Percentiles rank a stretch among this genome's conserved stretches.
phyloP scores from a whole-genome alignment of 2,797 vertebrate species.

The Sphenopsis melanotis region DNA sequence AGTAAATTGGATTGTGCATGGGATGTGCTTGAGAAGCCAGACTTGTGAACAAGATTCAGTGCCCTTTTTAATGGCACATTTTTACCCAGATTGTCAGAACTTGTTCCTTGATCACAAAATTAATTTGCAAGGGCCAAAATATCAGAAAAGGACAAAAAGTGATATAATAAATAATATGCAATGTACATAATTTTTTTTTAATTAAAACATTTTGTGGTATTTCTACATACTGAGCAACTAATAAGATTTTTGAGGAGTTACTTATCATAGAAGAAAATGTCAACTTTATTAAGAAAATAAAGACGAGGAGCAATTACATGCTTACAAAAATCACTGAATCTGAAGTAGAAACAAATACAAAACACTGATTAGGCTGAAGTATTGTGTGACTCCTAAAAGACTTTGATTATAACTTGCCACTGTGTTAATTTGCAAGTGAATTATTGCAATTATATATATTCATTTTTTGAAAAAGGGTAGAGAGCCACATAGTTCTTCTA shows the following conservation, averaged over 20 bases:
- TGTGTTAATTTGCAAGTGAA: constrained; percentile 10
- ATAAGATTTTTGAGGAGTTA: neutral
- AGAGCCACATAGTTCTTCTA: neutral
- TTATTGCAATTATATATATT: constrained; percentile 46
- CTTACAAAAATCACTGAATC: neutral
- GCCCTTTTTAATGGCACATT: neutral
- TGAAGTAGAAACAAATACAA: constrained; percentile 44
- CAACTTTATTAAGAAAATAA: neutral
- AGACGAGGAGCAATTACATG: neutral
- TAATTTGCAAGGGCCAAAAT: neutral
- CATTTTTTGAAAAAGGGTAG: neutral
- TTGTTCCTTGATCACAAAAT: neutral
- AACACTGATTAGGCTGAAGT: constrained; percentile 33
- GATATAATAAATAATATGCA: neutral
- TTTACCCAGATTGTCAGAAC: neutral
- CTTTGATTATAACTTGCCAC: constrained; percentile 43
- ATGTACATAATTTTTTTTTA: neutral
- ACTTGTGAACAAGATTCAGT: neutral
- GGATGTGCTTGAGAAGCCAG: neutral
- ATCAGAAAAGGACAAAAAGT: neutral
- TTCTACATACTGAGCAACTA: neutral
- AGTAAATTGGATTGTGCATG: neutral
- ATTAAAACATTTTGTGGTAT: neutral
- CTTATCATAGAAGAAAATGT: neutral
- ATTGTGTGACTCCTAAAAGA: neutral